Percentiles rank a stretch among this genome's conserved stretches.
These are phyloP conservation scores for Mythimna pallens DNA, from an alignment of 2,888 invertebrate genomes.

Conservation along the genomic window DNA sequence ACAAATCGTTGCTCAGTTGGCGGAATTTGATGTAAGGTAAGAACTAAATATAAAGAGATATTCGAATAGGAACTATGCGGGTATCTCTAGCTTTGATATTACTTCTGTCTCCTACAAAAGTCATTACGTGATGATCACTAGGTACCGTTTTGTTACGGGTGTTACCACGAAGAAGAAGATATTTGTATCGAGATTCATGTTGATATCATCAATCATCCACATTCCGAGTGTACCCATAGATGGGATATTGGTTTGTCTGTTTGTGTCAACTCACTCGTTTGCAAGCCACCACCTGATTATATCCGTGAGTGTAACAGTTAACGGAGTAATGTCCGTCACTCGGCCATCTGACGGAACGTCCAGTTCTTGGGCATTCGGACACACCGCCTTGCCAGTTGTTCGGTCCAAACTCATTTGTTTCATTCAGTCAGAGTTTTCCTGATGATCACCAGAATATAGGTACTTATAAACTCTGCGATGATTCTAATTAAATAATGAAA, in stretches of 20 bases:
- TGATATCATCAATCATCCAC: background rate
- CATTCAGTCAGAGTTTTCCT: too few species aligned
- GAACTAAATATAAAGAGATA: background rate
- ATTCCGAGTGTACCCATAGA: background rate
- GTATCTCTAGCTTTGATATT: background rate
- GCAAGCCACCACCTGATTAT: background rate
- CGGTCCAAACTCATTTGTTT: too few species aligned
- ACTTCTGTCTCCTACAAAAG: background rate
- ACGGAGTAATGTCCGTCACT: background rate
- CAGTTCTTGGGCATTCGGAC: background rate
- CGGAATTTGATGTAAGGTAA: slow-evolving; percentile 95
- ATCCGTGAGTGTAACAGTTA: background rate
- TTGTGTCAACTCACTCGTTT: background rate
- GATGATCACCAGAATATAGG: too few species aligned
- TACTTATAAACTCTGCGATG: background rate
- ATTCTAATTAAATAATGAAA: background rate
- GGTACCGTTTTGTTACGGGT: background rate
- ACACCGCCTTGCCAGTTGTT: too few species aligned
- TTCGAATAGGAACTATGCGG: background rate
- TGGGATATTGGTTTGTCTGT: background rate
- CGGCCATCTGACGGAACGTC: background rate
- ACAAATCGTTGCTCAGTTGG: slow-evolving; percentile 94
- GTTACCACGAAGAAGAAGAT: background rate
- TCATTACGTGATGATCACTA: background rate
- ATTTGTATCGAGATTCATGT: background rate